Conservation (phyloP, 2,888 invertebrate species). For the Silvanus unidentatus region DNA sequence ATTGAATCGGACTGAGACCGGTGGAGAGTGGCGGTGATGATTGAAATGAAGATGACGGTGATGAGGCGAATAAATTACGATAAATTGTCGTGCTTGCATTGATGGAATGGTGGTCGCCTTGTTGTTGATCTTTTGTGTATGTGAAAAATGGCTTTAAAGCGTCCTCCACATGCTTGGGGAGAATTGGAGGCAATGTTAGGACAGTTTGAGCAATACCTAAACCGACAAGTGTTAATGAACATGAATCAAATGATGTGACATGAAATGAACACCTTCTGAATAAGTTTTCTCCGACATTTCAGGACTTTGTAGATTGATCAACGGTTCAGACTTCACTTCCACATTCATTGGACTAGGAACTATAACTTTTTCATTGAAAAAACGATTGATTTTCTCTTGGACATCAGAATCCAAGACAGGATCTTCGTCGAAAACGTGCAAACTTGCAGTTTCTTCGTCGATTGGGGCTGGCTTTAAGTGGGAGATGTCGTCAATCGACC, state of each 20-base stretch:
- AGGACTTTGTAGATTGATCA: neutral
- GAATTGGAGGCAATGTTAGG: conserved; percentile 56
- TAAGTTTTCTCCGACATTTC: conserved; percentile 8
- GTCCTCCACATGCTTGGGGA: conserved; percentile 59
- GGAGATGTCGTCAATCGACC: conserved; percentile 68
- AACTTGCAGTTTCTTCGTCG: conserved; percentile 57
- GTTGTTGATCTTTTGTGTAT: conserved; percentile 46
- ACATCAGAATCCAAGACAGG: conserved; percentile 58
- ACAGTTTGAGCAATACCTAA: conserved; percentile 61
- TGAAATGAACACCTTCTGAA: conserved; percentile 14
- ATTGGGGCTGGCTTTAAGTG: conserved; percentile 63
- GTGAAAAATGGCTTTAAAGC: conserved; percentile 58
- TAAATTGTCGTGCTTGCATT: conserved; percentile 32
- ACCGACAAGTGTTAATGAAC: conserved; percentile 1
- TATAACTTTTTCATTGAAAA: conserved; percentile 42
- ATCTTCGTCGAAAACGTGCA: conserved; percentile 54
- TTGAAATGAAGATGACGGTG: conserved; percentile 12
- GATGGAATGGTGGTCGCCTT: conserved; percentile 13
- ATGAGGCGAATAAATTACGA: conserved; percentile 38
- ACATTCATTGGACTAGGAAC: conserved; percentile 42
- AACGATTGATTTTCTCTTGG: conserved; percentile 61
- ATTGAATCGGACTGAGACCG: conserved; percentile 31
- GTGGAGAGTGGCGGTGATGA: conserved; percentile 32
- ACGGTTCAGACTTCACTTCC: neutral
- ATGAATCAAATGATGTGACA: neutral